phyloP scores from a whole-genome alignment of 2,888 invertebrate genomes.

The Drosophila multiciliata region DNA sequence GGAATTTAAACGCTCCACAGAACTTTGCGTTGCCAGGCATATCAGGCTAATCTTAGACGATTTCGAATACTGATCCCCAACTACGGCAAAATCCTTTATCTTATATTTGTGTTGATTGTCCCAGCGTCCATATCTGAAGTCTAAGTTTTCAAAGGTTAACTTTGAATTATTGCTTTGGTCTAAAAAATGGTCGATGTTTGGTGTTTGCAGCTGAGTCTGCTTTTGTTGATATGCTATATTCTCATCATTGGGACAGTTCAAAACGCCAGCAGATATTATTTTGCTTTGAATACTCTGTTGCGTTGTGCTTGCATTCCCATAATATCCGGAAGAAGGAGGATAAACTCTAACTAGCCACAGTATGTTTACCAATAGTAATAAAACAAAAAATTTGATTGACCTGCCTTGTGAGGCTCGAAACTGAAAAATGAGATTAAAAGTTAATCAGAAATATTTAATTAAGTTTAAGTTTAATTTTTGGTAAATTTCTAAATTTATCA shows the following conservation, averaged over 20 bases:
- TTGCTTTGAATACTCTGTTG: constrained; percentile 2
- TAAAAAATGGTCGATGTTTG: constrained; percentile 23
- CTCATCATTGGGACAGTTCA: constrained; percentile 44
- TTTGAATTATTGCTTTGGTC: constrained; percentile 31
- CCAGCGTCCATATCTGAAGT: constrained; percentile 90
- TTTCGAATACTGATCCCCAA: constrained; percentile 88
- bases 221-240: constrained; percentile 28
- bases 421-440: constrained; percentile 27
- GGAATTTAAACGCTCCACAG: constrained; percentile 92
- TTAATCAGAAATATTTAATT: background rate
- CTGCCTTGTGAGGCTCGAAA: constrained; percentile 53
- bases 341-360: constrained; percentile 63
- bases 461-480: background rate
- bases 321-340: constrained; percentile 45
- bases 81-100: constrained; percentile 90
- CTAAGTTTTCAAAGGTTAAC: constrained; percentile 87
- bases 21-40: constrained; percentile 94
- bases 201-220: constrained; percentile 22
- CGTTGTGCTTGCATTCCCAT: constrained; percentile 6
- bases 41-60: constrained; percentile 85
- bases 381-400: constrained; percentile 50
- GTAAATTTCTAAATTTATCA: background rate
- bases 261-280: constrained; percentile 5
- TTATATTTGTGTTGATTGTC: constrained; percentile 89
- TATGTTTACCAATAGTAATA: constrained; percentile 55